Evolutionary conservation across 2,113 vertebrate species (phyloP).

Genomic region (Vicugna pacos): DNA sequence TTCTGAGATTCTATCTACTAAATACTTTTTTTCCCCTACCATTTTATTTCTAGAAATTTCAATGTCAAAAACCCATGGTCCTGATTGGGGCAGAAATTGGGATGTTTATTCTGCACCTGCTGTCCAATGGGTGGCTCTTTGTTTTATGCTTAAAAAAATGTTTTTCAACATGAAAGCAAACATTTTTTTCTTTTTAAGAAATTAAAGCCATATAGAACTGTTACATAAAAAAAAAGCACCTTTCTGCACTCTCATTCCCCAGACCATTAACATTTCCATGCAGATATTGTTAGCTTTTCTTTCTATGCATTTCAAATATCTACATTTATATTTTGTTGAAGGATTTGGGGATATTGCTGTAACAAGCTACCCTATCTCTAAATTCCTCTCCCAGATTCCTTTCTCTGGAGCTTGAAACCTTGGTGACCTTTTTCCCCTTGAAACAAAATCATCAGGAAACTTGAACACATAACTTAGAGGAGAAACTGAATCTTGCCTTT

Average conservation of each 20-base stretch:
- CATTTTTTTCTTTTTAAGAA: not conserved
- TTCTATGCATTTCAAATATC: not conserved
- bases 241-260: not conserved
- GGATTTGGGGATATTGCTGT: not conserved
- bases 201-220: not conserved
- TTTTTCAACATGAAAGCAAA: slow-evolving; percentile 6
- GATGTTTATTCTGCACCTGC: not conserved
- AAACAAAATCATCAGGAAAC: slow-evolving; percentile 26
- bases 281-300: not conserved
- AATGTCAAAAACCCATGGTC: not conserved
- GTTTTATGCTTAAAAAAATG: slow-evolving; percentile 28
- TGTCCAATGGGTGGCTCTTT: not conserved
- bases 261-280: not conserved
- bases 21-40: not conserved
- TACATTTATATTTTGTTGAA: not conserved
- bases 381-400: not conserved
- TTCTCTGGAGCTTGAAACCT: not conserved
- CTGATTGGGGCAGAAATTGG: not conserved
- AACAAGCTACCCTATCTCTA: not conserved
- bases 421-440: not conserved
- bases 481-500: not conserved
- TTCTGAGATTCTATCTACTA: not conserved
- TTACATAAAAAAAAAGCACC: not conserved
- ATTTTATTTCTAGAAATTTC: slow-evolving; percentile 38
- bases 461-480: not conserved